Conservation (phyloP, 1,140 invertebrate genomes). For the Pachypsylla venusta region DNA sequence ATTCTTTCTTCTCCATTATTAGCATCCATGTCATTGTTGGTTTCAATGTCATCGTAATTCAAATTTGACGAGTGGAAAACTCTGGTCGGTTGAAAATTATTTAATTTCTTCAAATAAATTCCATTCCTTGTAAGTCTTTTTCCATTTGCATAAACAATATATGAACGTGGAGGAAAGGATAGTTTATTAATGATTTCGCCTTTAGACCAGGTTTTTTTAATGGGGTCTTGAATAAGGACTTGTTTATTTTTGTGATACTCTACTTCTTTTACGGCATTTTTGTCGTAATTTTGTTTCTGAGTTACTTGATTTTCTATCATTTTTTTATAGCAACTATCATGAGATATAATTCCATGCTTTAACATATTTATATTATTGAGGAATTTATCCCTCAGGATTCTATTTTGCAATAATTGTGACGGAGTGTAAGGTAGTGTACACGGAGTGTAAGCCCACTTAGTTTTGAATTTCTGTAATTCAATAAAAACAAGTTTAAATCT, state of each 20-base stretch:
- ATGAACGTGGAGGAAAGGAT: too few relatives aligned
- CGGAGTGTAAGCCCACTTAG: neutral
- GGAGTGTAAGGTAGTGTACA: too few relatives aligned
- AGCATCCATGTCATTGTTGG: too few relatives aligned
- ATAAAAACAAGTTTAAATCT: neutral
- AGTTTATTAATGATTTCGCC: neutral
- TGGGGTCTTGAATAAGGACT: neutral
- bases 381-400: neutral
- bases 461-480: constrained; percentile 1
- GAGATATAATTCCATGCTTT: neutral
- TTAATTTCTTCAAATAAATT: too few relatives aligned
- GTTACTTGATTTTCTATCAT: too few relatives aligned
- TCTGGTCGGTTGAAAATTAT: too few relatives aligned
- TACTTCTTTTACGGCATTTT: neutral
- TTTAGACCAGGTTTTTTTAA: neutral
- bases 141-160: too few relatives aligned
- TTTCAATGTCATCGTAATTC: too few relatives aligned
- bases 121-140: too few relatives aligned
- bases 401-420: neutral
- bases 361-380: neutral
- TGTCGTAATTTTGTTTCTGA: neutral
- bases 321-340: neutral
- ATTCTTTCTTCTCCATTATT: too few relatives aligned
- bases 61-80: too few relatives aligned
- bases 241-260: neutral